These are phyloP conservation scores for Rhizoglyphus robini DNA, from an alignment of 1,140 invertebrate genomes.

Conservation along the genomic window DNA sequence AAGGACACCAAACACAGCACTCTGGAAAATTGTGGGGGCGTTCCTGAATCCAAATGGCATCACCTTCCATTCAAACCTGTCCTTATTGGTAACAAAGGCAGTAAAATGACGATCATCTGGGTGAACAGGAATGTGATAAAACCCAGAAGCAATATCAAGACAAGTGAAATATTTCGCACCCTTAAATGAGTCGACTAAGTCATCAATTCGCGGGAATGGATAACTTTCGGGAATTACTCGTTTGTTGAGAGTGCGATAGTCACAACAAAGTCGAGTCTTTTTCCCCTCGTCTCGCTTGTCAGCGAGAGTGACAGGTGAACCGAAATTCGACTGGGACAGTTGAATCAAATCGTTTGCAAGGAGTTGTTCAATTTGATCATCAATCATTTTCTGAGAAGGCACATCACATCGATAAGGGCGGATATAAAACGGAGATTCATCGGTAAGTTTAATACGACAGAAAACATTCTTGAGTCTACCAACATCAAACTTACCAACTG, in stretches of 20 bases:
- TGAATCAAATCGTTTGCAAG: background rate
- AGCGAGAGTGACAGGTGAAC: background rate
- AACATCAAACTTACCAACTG: constrained; percentile 31
- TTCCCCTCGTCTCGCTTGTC: constrained; percentile 15
- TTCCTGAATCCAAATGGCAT: constrained; percentile 26
- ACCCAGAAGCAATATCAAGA: constrained; percentile 32
- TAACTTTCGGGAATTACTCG: constrained; percentile 19
- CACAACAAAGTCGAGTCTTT: constrained; percentile 14
- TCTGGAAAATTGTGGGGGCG: constrained; percentile 20
- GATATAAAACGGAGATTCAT: constrained; percentile 1
- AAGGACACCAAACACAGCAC: background rate
- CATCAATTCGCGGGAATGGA: constrained; percentile 36
- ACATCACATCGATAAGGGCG: background rate
- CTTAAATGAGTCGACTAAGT: constrained; percentile 31
- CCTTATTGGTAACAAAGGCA: constrained; percentile 32
- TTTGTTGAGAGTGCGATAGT: constrained; percentile 22
- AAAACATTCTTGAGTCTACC: background rate
- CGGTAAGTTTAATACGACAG: background rate
- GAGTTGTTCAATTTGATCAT: constrained; percentile 10
- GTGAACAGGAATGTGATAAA: constrained; percentile 32
- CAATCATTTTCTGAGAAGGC: background rate
- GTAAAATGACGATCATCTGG: constrained; percentile 31
- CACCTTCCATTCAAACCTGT: constrained; percentile 29
- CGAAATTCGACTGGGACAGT: background rate
- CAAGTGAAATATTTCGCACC: constrained; percentile 30